These are phyloP conservation scores for Stylophora pistillata DNA, from an alignment of 64 coral and sea anemone genomes.

Conservation along the genomic window DNA sequence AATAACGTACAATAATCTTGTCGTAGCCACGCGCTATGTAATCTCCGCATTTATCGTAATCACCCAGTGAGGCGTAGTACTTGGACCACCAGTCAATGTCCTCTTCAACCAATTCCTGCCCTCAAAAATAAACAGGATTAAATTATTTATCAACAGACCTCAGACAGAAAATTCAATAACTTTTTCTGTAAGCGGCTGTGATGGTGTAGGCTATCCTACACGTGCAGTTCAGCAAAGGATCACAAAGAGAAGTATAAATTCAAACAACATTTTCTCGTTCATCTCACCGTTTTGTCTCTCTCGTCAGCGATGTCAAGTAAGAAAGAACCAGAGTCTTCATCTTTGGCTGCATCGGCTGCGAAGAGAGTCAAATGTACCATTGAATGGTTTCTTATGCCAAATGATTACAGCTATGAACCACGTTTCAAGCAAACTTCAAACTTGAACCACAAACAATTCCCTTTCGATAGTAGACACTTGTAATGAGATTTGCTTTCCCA, in stretches of 20 bases:
- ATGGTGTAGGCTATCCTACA: too few species aligned
- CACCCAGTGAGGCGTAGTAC: slow-evolving; percentile 68
- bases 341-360: neutral
- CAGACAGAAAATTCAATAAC: neutral
- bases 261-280: neutral
- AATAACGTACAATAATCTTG: slow-evolving; percentile 48
- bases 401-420: neutral
- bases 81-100: slow-evolving; percentile 91
- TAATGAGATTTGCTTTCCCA: too few species aligned
- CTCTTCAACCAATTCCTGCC: slow-evolving; percentile 46
- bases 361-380: neutral
- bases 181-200: neutral
- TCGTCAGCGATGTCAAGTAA: slow-evolving; percentile 18
- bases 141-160: neutral
- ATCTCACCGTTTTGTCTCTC: slow-evolving; percentile 2
- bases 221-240: too few species aligned
- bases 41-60: slow-evolving; percentile 58
- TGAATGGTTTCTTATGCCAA: neutral
- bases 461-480: too few species aligned
- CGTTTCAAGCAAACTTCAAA: neutral
- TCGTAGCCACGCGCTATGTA: slow-evolving; percentile 67
- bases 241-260: too few species aligned
- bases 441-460: too few species aligned
- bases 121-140: neutral
- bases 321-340: neutral